A percentile compares a stretch with the other conserved stretches of the same genome.
phyloP scores from a whole-genome alignment of 2,888 invertebrate species.

The Patella depressa region DNA sequence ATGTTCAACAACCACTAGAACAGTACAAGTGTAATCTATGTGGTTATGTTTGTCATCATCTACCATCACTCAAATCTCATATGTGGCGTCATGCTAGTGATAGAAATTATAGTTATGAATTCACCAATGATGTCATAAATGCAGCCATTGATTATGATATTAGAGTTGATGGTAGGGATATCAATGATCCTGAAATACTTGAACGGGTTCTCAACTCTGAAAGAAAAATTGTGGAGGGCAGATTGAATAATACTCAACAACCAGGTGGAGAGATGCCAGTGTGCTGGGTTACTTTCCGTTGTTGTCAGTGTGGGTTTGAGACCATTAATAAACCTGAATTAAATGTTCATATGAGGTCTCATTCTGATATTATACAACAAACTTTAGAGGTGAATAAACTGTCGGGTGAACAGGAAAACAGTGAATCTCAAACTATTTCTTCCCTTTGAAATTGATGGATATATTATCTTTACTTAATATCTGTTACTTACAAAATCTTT shows the following conservation, averaged over 20 bases:
- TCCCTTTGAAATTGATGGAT: not conserved
- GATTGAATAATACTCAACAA: slow-evolving; percentile 31
- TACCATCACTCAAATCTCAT: slow-evolving; percentile 70
- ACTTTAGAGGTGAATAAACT: slow-evolving; percentile 49
- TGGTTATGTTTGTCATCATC: slow-evolving; percentile 70
- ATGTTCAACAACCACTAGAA: slow-evolving; percentile 69
- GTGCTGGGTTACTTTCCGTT: slow-evolving; percentile 67
- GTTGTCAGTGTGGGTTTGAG: slow-evolving; percentile 70
- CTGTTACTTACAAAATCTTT: too few relatives aligned
- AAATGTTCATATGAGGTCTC: slow-evolving; percentile 66
- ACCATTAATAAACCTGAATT: slow-evolving; percentile 65
- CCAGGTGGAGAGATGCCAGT: slow-evolving; percentile 39
- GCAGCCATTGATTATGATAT: slow-evolving; percentile 67
- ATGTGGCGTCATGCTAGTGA: slow-evolving; percentile 71
- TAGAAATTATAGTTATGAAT: slow-evolving; percentile 67
- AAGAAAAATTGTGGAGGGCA: slow-evolving; percentile 39
- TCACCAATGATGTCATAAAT: slow-evolving; percentile 69
- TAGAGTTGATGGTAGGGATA: slow-evolving; percentile 48
- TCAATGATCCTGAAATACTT: slow-evolving; percentile 41
- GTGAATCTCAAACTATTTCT: not conserved
- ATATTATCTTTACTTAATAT: too few relatives aligned
- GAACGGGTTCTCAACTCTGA: slow-evolving; percentile 41
- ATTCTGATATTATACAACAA: slow-evolving; percentile 65
- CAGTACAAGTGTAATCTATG: slow-evolving; percentile 71
- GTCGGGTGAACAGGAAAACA: not conserved